A percentile compares a stretch with the other conserved stretches of the same genome.
These are phyloP conservation scores for Myopa testacea DNA, from an alignment of 2,888 invertebrate genomes.

Conservation along the genomic window DNA sequence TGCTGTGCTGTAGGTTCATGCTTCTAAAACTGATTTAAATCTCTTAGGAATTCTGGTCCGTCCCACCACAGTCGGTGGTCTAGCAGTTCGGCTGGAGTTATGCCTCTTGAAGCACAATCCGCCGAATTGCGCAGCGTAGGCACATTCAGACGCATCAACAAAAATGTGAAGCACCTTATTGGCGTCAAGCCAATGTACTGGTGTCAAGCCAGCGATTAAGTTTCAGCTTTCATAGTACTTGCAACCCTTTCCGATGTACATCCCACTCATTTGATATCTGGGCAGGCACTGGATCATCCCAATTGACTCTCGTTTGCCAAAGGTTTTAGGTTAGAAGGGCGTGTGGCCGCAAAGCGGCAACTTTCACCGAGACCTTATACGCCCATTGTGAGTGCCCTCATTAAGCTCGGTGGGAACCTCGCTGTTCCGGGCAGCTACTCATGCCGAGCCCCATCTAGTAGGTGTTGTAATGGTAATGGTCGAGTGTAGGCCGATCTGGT, in stretches of 20 bases:
- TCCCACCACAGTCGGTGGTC: slow-evolving; percentile 45
- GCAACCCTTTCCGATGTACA: neutral
- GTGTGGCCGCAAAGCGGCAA: neutral
- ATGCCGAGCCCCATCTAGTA: no score
- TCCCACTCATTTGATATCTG: neutral
- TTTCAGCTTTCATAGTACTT: neutral
- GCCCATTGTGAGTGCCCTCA: no score
- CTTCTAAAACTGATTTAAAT: neutral
- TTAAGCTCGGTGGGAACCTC: no score
- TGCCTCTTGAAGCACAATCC: slow-evolving; percentile 47
- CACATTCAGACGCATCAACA: slow-evolving; percentile 1
- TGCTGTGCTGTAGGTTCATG: neutral
- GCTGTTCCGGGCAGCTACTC: no score
- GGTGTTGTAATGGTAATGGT: no score
- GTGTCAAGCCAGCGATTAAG: neutral
- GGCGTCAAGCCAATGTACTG: neutral
- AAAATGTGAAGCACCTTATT: slow-evolving; percentile 2
- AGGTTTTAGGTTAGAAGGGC: neutral
- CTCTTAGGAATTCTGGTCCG: slow-evolving; percentile 35
- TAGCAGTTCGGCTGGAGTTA: slow-evolving; percentile 35
- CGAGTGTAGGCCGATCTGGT: no score
- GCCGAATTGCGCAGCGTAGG: slow-evolving; percentile 41
- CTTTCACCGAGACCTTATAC: no score
- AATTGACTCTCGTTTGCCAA: neutral
- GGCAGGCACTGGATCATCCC: neutral